Evolutionary conservation across 30 jellyfish, hydroid and myxozoan genomes (phyloP).

Genomic region (Euphysa ruthae): DNA sequence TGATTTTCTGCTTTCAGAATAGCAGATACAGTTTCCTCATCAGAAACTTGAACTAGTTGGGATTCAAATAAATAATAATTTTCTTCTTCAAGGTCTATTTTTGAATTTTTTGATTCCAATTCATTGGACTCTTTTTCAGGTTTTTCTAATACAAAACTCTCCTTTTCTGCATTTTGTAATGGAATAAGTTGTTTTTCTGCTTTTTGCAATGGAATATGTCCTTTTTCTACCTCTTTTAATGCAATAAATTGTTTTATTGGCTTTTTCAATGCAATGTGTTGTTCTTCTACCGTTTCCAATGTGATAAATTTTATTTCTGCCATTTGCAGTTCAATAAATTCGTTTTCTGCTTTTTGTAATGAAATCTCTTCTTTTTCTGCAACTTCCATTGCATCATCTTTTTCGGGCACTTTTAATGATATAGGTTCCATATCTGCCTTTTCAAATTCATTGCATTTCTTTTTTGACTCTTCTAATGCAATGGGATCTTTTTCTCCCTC

Average conservation of each 20-base stretch:
- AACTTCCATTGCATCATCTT: conserved; percentile 18
- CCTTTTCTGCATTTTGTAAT: neutral
- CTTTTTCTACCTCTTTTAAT: conserved; percentile 14
- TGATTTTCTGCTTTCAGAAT: too few relatives aligned
- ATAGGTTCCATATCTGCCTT: conserved; percentile 19
- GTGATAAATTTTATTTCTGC: conserved; percentile 3
- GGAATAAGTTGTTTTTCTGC: neutral
- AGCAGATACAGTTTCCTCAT: too few relatives aligned
- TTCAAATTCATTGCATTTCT: conserved; percentile 7
- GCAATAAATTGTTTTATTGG: conserved; percentile 14
- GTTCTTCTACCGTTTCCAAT: conserved; percentile 18
- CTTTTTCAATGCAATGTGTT: conserved; percentile 10
- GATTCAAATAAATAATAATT: too few relatives aligned
- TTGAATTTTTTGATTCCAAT: neutral
- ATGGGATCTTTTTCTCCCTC: conserved; percentile 23
- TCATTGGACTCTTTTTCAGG: neutral
- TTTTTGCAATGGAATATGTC: neutral
- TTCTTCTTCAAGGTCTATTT: neutral
- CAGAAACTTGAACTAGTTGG: neutral
- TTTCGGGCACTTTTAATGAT: conserved; percentile 26
- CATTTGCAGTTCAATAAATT: conserved; percentile 10
- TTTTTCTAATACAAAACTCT: neutral
- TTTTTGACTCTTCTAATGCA: conserved; percentile 28
- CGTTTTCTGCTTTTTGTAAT: conserved; percentile 25
- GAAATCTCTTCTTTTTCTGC: conserved; percentile 16